Evolutionary conservation across 2,888 invertebrate species (phyloP).

Genomic region (Plagodis pulveraria): DNA sequence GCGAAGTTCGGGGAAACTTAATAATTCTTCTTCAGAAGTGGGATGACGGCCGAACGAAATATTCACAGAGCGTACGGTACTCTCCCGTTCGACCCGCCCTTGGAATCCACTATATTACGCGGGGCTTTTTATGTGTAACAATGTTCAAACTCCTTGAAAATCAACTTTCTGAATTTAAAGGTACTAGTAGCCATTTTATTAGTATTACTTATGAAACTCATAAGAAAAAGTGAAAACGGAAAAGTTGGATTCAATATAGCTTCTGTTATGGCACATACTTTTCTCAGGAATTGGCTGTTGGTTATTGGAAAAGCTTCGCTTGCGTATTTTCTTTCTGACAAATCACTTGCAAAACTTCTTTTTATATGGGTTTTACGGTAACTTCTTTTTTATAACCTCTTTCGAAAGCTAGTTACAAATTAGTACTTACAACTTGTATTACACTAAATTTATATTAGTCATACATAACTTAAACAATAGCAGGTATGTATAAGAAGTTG

Average conservation of each 20-base stretch:
- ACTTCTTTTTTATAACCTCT: conserved; percentile 23
- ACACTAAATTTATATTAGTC: too few species aligned
- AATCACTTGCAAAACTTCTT: conserved; percentile 28
- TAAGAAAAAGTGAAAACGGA: conserved; percentile 47
- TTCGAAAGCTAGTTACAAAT: conserved; percentile 15
- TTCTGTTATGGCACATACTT: conserved; percentile 31
- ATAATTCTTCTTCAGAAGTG: conserved; percentile 84
- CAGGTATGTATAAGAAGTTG: conserved; percentile 3
- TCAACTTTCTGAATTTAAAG: conserved; percentile 55
- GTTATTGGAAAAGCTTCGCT: conserved; percentile 31
- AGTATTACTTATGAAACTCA: conserved; percentile 53
- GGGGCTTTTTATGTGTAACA: conserved; percentile 68
- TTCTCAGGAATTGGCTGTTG: conserved; percentile 31
- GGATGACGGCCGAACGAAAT: conserved; percentile 81
- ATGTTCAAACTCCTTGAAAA: conserved; percentile 61
- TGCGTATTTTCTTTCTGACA: conserved; percentile 29
- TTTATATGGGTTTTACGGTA: conserved; percentile 27
- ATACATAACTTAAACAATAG: background rate
- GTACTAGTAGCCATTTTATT: conserved; percentile 55
- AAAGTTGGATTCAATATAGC: conserved; percentile 50
- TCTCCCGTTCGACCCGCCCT: conserved; percentile 64
- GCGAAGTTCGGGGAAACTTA: conserved; percentile 83
- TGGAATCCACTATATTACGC: conserved; percentile 64
- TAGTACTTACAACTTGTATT: too few species aligned
- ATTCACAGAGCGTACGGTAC: conserved; percentile 76